phyloP scores from a whole-genome alignment of 2,888 invertebrate species.

The Brachyopa scutellaris region DNA sequence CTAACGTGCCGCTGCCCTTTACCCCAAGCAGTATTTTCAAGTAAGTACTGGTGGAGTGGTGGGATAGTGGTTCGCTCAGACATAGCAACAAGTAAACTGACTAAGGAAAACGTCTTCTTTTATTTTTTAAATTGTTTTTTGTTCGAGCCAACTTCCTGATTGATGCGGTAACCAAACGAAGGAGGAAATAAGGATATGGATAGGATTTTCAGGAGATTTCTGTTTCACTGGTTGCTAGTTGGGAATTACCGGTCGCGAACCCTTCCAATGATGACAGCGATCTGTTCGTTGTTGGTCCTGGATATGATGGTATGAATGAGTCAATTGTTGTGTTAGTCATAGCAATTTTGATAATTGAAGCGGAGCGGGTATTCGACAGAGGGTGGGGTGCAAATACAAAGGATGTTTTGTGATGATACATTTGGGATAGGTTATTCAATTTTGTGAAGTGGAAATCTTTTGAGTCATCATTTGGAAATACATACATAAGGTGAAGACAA shows the following conservation, averaged over 20 bases:
- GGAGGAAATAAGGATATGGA: not conserved
- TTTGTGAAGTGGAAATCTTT: conserved; percentile 28
- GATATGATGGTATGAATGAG: conserved; percentile 60
- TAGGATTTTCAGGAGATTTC: conserved; percentile 36
- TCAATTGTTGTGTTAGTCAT: conserved; percentile 68
- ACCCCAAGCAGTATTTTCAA: not conserved
- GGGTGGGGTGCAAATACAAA: not conserved
- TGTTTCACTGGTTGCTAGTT: conserved; percentile 19
- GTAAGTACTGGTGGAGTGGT: too few species aligned
- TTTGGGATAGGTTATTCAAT: conserved; percentile 36
- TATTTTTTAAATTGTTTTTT: not conserved
- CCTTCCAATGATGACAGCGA: not conserved
- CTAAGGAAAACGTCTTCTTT: conserved; percentile 34
- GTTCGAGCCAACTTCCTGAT: conserved; percentile 31
- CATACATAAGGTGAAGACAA: conserved; percentile 7
- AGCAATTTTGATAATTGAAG: conserved; percentile 69
- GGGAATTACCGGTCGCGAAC: conserved; percentile 4
- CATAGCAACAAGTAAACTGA: conserved; percentile 68
- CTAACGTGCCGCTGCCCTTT: not conserved
- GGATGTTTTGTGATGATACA: conserved; percentile 25
- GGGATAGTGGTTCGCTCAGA: conserved; percentile 29
- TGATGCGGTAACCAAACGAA: conserved; percentile 26
- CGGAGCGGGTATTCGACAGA: conserved; percentile 1
- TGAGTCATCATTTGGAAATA: conserved; percentile 59
- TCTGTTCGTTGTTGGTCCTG: conserved; percentile 26